These are phyloP conservation scores for Eupithecia pulchellata DNA, from an alignment of 2,888 invertebrate species.

Conservation along the genomic window DNA sequence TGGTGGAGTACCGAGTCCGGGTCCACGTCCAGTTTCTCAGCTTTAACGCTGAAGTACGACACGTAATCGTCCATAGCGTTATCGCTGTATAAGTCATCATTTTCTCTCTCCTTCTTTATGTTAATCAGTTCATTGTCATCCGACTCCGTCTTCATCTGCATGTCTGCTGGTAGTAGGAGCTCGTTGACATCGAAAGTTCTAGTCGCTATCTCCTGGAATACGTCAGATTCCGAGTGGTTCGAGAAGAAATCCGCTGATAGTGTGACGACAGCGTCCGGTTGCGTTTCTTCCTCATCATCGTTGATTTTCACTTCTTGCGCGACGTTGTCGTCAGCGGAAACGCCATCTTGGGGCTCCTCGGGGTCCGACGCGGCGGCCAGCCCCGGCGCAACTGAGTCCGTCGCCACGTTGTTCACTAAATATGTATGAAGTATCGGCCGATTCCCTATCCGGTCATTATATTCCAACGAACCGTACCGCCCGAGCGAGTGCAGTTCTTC, in stretches of 20 bases:
- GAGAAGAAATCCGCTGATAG: slow-evolving; percentile 71
- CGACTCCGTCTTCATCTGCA: slow-evolving; percentile 76
- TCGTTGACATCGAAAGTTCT: slow-evolving; percentile 80
- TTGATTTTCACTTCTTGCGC: slow-evolving; percentile 77
- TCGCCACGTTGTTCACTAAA: slow-evolving; percentile 80
- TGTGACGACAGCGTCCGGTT: slow-evolving; percentile 73
- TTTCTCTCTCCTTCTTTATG: slow-evolving; percentile 69
- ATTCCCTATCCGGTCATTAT: slow-evolving; percentile 79
- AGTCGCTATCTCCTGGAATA: slow-evolving; percentile 74
- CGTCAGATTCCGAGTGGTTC: slow-evolving; percentile 70
- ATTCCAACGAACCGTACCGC: slow-evolving; percentile 67
- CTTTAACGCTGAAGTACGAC: slow-evolving; percentile 71
- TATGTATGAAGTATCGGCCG: slow-evolving; percentile 75
- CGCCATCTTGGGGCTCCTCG: slow-evolving; percentile 63
- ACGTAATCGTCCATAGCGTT: slow-evolving; percentile 77
- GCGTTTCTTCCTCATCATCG: slow-evolving; percentile 62
- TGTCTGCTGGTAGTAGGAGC: slow-evolving; percentile 68
- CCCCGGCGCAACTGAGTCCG: slow-evolving; percentile 74
- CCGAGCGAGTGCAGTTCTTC: slow-evolving; percentile 90
- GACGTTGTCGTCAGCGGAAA: slow-evolving; percentile 78
- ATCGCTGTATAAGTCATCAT: slow-evolving; percentile 73
- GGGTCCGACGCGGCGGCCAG: slow-evolving; percentile 63
- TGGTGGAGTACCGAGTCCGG: slow-evolving; percentile 82
- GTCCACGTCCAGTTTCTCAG: slow-evolving; percentile 69
- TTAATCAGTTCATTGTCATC: slow-evolving; percentile 46